phyloP scores from a whole-genome alignment of 2,113 vertebrate species.

The Neolamprologus caudopunctatus region DNA sequence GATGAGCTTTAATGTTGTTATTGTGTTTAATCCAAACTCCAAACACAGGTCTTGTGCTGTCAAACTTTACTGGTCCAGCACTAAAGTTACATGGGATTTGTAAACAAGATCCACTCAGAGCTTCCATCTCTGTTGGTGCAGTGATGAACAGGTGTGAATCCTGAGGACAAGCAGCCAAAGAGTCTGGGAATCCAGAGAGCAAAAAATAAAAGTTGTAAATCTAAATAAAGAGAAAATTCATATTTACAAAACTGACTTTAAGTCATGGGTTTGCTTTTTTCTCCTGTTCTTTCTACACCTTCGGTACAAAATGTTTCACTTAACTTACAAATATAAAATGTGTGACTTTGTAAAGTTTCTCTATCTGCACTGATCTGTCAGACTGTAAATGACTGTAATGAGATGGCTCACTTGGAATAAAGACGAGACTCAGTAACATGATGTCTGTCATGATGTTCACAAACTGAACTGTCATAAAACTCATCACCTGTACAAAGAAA shows the following conservation, averaged over 20 bases:
- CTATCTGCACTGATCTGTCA: background rate
- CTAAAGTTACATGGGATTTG: background rate
- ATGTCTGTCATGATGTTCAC: background rate
- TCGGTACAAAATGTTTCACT: too few relatives aligned
- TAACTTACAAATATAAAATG: too few relatives aligned
- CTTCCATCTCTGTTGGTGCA: accelerated
- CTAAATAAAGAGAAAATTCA: background rate
- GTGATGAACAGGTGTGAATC: background rate
- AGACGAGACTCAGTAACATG: background rate
- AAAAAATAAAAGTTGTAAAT: background rate
- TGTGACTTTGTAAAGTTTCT: too few relatives aligned
- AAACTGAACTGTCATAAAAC: accelerated
- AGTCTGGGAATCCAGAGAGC: background rate
- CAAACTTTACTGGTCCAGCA: accelerated
- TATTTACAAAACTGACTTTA: background rate
- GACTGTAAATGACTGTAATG: background rate
- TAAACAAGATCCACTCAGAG: background rate
- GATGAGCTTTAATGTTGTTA: too few relatives aligned
- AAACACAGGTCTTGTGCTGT: accelerated
- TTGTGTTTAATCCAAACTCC: accelerated
- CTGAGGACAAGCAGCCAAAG: background rate
- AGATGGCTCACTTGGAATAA: background rate
- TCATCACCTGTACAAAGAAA: background rate
- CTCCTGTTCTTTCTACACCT: too few relatives aligned
- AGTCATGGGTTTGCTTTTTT: background rate